These are phyloP conservation scores for Sarotherodon lohbergeri DNA, from an alignment of 2,113 vertebrate genomes.

Conservation along the genomic window DNA sequence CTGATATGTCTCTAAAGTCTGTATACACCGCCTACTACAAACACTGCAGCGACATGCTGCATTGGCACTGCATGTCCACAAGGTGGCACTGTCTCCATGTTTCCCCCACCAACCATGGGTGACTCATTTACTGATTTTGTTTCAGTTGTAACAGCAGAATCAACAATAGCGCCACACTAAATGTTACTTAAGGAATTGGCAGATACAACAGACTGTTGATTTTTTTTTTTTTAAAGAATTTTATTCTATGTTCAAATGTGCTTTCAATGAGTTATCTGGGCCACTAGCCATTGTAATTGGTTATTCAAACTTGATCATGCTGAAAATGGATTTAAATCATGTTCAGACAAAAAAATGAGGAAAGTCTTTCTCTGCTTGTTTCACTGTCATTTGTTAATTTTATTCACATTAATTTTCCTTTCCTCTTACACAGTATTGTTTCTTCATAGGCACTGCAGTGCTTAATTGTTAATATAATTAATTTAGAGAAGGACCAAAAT, in stretches of 20 bases:
- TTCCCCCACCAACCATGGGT: slow-evolving; percentile 4
- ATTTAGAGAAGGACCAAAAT: slow-evolving; percentile 95
- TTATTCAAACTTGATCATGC: slow-evolving; percentile 43
- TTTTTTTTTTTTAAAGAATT: slow-evolving; percentile 28
- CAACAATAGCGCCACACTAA: slow-evolving; percentile 42
- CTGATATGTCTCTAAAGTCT: slow-evolving; percentile 57
- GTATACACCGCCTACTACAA: slow-evolving; percentile 39
- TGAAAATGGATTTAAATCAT: slow-evolving; percentile 71
- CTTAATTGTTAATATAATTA: slow-evolving; percentile 92
- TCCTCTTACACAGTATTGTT: slow-evolving; percentile 90
- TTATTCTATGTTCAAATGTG: slow-evolving; percentile 42
- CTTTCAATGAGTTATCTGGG: slow-evolving; percentile 53
- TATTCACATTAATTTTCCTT: slow-evolving; percentile 70
- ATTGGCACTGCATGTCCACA: slow-evolving; percentile 58
- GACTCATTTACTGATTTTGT: slow-evolving; percentile 30
- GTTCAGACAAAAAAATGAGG: slow-evolving; percentile 48
- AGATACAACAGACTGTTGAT: slow-evolving; percentile 30
- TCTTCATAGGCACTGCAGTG: slow-evolving; percentile 71
- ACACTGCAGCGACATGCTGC: slow-evolving; percentile 49
- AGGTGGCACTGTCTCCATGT: slow-evolving; percentile 38
- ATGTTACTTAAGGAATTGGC: slow-evolving; percentile 48
- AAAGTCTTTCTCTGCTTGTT: slow-evolving; percentile 70
- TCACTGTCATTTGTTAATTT: slow-evolving; percentile 78
- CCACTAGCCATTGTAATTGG: slow-evolving; percentile 39
- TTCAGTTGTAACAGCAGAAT: slow-evolving; percentile 50